Conservation (phyloP, 2,797 vertebrate genomes). For the Neosilurus hyrtlii region DNA sequence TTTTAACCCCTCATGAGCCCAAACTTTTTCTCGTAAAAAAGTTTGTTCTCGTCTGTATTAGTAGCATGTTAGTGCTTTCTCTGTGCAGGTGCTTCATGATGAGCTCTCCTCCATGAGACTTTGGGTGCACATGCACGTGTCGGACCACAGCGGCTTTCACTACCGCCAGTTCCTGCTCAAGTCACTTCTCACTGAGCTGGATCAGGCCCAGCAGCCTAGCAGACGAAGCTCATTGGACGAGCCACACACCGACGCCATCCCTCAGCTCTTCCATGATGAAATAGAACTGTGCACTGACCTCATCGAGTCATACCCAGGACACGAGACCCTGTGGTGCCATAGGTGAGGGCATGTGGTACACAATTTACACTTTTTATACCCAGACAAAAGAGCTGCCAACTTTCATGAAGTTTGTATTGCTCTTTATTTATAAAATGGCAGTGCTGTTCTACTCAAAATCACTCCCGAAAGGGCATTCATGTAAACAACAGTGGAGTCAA, state of each 20-base stretch:
- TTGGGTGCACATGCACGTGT: conserved; percentile 95
- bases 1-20: neutral
- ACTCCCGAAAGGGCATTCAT: neutral
- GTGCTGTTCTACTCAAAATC: neutral
- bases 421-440: neutral
- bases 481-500: neutral
- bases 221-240: conserved; percentile 66
- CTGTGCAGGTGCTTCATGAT: conserved; percentile 83
- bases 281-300: conserved; percentile 89
- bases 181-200: conserved; percentile 74
- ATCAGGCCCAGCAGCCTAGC: conserved; percentile 65
- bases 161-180: conserved; percentile 95
- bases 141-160: conserved; percentile 98
- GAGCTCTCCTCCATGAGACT: conserved; percentile 88
- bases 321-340: conserved; percentile 97
- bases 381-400: neutral
- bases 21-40: neutral
- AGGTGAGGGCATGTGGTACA: conserved; percentile 77
- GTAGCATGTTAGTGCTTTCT: neutral
- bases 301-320: conserved; percentile 90
- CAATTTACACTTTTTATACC: neutral
- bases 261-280: conserved; percentile 80
- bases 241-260: conserved; percentile 62
- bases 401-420: neutral
- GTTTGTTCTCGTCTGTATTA: neutral